Evolutionary conservation across 2,888 invertebrate species (phyloP), one percentile per base, ranked within the genome.

Genomic region (Trichacis sp.): DNA sequence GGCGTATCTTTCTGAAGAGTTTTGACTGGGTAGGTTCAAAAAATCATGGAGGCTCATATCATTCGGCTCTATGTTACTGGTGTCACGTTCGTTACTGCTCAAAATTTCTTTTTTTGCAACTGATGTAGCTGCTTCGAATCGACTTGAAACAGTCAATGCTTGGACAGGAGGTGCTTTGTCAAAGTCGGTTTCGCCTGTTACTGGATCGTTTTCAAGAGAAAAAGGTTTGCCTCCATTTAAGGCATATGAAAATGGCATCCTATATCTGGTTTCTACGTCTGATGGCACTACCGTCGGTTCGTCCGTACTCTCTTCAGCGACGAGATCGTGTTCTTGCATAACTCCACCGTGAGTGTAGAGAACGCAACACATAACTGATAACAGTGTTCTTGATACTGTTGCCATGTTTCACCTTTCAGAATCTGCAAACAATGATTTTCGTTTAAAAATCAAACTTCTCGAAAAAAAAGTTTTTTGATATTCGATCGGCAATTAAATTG

Each of bases 151-250:
- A 48, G 83, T 81, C 15, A 82, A 59, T 1, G 77, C 79, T 48
- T 77, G 81, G 15, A 81, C 69, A 0, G 78, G 81, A 11, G 79
- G 82, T 17, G 78, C 80, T 64, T 80, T 85, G 60, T 86, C 88
- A 62, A 91, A 91, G 76, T 91, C 89, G 33, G 90, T 85, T 69
- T 87, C 86, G 0, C 91, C 91, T 0, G 91, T 91, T 19, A 90
- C 78, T 0, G 91, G 91, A 82, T 91, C 90, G 72, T 90, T 90
- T 66, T 90, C 89, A 4, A 90, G 85, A 58, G 91, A 90, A 75
- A 91, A 91, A 0, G 91, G 91, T 73, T 90, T 89, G 12, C 91
- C 91, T 63, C 89, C 89, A 75, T 91, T 91, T 77, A 91, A 90
- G 19, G 83, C 82, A 64, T 79, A 83, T 17, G 83, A 78, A 56